Evolutionary conservation across 2,888 invertebrate genomes (phyloP).

Genomic region (Heliconius ethilla): DNA sequence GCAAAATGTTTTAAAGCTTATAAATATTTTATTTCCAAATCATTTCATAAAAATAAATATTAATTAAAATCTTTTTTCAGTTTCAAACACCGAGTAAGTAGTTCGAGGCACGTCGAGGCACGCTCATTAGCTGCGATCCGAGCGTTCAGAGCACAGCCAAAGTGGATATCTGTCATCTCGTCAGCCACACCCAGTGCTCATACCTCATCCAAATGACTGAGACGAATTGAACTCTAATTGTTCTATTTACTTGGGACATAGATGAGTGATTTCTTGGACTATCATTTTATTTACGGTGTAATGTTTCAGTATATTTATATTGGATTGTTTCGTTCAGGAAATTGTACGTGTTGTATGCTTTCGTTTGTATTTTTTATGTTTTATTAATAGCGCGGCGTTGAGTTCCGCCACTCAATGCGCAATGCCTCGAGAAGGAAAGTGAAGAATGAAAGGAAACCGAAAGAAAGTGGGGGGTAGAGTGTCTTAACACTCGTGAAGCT

Average conservation of each 20-base stretch:
- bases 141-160: constrained; percentile 51
- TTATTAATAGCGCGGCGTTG: no score
- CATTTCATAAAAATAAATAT: background rate
- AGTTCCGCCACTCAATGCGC: no score
- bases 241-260: constrained; percentile 37
- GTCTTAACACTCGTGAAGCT: no score
- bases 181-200: constrained; percentile 36
- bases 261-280: constrained; percentile 43
- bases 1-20: background rate
- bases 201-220: constrained; percentile 52
- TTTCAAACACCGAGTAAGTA: constrained; percentile 37
- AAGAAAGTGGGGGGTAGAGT: no score
- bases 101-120: constrained; percentile 48
- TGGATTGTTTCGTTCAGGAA: background rate
- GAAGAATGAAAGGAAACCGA: no score
- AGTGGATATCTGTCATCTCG: constrained; percentile 56
- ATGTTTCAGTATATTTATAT: background rate
- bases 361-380: background rate
- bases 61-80: constrained; percentile 16
- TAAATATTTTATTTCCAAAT: background rate
- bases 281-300: constrained; percentile 23
- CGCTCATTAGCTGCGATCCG: constrained; percentile 63
- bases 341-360: background rate
- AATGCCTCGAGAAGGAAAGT: no score
- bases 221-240: constrained; percentile 48